Base-by-base conservation (phyloP, 64 coral and sea anemone genomes). In the Pocillopora damicornis region DNA sequence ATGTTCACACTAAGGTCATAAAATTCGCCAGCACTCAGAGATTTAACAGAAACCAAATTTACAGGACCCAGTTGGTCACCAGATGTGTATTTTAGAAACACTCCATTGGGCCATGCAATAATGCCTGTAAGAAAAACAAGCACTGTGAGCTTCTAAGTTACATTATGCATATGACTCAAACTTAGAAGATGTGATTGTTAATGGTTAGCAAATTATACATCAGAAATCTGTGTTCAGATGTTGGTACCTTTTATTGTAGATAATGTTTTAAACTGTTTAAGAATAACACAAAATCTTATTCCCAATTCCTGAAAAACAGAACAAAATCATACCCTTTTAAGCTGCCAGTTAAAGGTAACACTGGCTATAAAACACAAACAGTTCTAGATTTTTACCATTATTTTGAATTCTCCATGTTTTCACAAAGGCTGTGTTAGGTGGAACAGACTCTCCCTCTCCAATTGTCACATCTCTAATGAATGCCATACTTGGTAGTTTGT, bases 391-490 rank as follows among this genome's bases (percentile, higher is more conserved):
- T 84, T 57, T 90, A 95, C 97, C 97, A 91, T 72, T 99, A 74
- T 99, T 99, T 30, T 92, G 85, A 86, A 99, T 78, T 58, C 93
- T 77, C 97, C 97, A 99, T 4, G 97, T 99, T 89, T 99, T 99
- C 17, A 99, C 69, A 91, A 99, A 99, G 26, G 88, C 83, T 86
- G 97, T 92, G 59, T 79, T 92, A 18, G 97, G 97, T 76, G 91
- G 97, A 6, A 99, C 97, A n/a, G 97, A 95, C 42, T 99, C 93
- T 14, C 97, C 97, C 88, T 99, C 97, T n/a, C 97, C 97, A 36
- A 99, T 99, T 14, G 97, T 99, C 15, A 99, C 91, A 77, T 99
- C 97, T 35, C 75, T 81, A 13, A 98, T 79, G 89, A 99, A 99
- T 25, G 93, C 79, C 97, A 99, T 99, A 30, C 82, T 81, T 6